Percentiles rank a stretch among this genome's conserved stretches.
phyloP scores from a whole-genome alignment of 1,140 invertebrate genomes.

The Bombus affinis region DNA sequence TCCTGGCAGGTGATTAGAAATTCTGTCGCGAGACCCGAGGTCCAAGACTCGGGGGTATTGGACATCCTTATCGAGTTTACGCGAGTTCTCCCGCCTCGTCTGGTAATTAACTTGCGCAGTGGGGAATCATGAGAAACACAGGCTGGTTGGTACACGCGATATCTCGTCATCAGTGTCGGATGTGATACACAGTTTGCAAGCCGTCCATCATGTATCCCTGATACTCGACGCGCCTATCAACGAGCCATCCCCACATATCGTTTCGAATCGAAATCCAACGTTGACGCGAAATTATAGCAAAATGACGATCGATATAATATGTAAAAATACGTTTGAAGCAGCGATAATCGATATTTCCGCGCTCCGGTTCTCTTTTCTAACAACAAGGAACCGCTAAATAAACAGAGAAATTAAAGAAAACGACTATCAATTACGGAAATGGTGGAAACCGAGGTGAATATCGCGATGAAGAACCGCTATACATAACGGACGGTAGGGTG shows the following conservation, averaged over 20 bases:
- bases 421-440: constrained; percentile 46
- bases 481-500: constrained; percentile 11
- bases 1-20: constrained; percentile 56
- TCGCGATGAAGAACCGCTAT: constrained; percentile 43
- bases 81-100: neutral
- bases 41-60: constrained; percentile 15
- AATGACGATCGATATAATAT: neutral
- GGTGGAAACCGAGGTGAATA: constrained; percentile 45
- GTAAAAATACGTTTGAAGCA: neutral
- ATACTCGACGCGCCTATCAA: neutral
- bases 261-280: neutral
- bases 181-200: neutral
- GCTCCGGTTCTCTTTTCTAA: neutral
- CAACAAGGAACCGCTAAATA: constrained; percentile 4
- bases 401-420: constrained; percentile 46
- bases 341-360: neutral
- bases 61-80: constrained; percentile 42
- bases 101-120: constrained; percentile 21
- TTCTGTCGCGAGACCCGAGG: constrained; percentile 30
- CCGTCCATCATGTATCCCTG: neutral
- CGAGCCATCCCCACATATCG: neutral
- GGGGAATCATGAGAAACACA: constrained; percentile 23
- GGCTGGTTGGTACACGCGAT: constrained; percentile 4
- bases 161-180: neutral
- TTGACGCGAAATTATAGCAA: neutral